Percentiles rank a stretch among this genome's conserved stretches.
These are phyloP conservation scores for Drosophila tanythrix DNA, from an alignment of 2,888 invertebrate genomes.

Conservation along the genomic window DNA sequence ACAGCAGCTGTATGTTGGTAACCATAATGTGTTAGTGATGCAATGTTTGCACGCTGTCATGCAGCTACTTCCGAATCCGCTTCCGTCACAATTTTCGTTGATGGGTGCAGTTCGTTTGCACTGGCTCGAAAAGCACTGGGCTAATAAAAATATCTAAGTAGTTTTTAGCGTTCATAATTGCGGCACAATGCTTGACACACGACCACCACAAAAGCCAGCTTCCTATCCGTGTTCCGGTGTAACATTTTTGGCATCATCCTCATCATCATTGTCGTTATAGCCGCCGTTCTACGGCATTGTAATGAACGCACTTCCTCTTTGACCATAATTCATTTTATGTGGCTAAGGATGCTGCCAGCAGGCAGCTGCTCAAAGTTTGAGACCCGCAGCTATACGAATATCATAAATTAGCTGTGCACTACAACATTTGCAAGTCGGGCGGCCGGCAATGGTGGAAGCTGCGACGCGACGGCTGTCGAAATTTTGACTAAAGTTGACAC, in stretches of 20 bases:
- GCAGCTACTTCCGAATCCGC: constrained; percentile 62
- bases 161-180: constrained; percentile 82
- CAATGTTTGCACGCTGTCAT: constrained; percentile 69
- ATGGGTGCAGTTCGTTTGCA: constrained; percentile 29
- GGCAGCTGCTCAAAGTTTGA: constrained; percentile 45
- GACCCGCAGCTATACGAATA: constrained; percentile 4
- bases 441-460: background rate
- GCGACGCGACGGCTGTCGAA: constrained; percentile 7
- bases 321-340: constrained; percentile 68
- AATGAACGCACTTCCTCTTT: constrained; percentile 64
- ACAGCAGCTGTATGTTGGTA: background rate
- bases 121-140: constrained; percentile 20
- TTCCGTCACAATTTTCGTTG: constrained; percentile 22
- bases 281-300: constrained; percentile 44
- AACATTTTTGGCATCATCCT: constrained; percentile 47
- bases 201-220: constrained; percentile 79
- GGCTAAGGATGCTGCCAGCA: constrained; percentile 36
- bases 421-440: constrained; percentile 29
- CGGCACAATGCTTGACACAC: constrained; percentile 83
- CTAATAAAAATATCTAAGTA: constrained; percentile 79
- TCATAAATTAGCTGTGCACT: constrained; percentile 51
- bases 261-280: constrained; percentile 20
- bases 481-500: constrained; percentile 40
- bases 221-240: constrained; percentile 67
- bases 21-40: constrained; percentile 31